phyloP scores from a whole-genome alignment of 2,888 invertebrate genomes.

The Bombylius discolor region DNA sequence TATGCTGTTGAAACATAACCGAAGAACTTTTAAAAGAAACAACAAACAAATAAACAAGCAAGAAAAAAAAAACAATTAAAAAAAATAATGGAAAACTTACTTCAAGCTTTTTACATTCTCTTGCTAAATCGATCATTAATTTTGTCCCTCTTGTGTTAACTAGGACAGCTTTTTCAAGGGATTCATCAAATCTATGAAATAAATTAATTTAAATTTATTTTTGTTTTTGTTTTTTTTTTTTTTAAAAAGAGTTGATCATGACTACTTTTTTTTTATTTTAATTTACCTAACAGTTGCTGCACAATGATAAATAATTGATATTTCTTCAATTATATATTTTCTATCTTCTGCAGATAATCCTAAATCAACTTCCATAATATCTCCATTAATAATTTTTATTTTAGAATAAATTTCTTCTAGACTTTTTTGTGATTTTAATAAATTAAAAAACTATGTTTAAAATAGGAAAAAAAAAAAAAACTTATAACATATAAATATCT shows the following conservation, averaged over 20 bases:
- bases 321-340: conserved; percentile 45
- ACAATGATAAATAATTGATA: conserved; percentile 66
- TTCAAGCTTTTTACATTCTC: conserved; percentile 55
- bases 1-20: conserved; percentile 76
- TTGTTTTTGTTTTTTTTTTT: too few species aligned
- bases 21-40: conserved; percentile 41
- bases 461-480: not conserved
- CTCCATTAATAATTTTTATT: conserved; percentile 55
- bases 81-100: conserved; percentile 32
- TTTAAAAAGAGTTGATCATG: too few species aligned
- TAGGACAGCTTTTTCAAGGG: conserved; percentile 68
- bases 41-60: conserved; percentile 21
- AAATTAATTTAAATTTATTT: not conserved
- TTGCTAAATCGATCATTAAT: conserved; percentile 64
- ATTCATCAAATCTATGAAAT: conserved; percentile 60
- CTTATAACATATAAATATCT: not conserved
- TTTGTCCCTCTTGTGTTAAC: conserved; percentile 80
- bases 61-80: conserved; percentile 3
- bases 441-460: conserved; percentile 53
- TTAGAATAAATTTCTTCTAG: conserved; percentile 46
- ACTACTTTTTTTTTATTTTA: not conserved
- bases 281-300: conserved; percentile 45
- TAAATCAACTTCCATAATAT: conserved; percentile 48
- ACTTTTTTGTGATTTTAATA: conserved; percentile 43
- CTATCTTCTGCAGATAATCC: conserved; percentile 52